A percentile compares a stretch with the other conserved stretches of the same genome.
These are phyloP conservation scores for Chamaetylas fuelleborni DNA, from an alignment of 2,113 vertebrate genomes.

Conservation along the genomic window DNA sequence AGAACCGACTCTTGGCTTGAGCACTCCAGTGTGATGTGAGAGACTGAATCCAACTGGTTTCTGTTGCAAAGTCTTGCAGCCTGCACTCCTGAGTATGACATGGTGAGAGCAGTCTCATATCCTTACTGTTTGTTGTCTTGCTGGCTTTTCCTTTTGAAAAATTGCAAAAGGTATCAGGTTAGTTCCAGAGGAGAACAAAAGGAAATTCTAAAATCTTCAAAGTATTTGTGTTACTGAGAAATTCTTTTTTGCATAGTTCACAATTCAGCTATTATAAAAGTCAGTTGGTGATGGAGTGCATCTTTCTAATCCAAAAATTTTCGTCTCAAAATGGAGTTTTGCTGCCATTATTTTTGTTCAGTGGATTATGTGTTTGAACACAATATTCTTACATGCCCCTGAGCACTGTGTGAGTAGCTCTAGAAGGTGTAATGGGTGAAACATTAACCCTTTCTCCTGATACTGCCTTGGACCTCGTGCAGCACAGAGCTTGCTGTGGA, in stretches of 20 bases:
- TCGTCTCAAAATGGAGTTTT: neutral
- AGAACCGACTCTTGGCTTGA: neutral
- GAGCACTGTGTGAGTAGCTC: neutral
- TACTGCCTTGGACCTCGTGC: neutral
- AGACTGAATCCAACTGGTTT: neutral
- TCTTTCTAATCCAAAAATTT: neutral
- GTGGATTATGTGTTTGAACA: neutral
- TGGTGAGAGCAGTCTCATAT: neutral
- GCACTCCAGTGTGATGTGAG: neutral
- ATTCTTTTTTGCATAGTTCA: neutral
- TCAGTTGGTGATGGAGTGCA: neutral
- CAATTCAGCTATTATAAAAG: neutral
- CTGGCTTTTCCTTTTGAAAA: neutral
- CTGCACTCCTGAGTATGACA: accelerated
- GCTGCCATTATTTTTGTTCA: neutral
- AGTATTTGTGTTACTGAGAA: neutral
- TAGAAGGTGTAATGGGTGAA: neutral
- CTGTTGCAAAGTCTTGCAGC: neutral
- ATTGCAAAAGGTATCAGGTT: neutral
- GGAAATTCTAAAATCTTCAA: neutral
- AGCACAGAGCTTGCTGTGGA: neutral
- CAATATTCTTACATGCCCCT: neutral
- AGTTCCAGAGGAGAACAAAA: neutral
- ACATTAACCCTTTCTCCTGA: neutral
- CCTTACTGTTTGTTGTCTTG: neutral